Base-by-base conservation (phyloP, 2,797 vertebrate genomes). In the Notoglanidium macrostoma region DNA sequence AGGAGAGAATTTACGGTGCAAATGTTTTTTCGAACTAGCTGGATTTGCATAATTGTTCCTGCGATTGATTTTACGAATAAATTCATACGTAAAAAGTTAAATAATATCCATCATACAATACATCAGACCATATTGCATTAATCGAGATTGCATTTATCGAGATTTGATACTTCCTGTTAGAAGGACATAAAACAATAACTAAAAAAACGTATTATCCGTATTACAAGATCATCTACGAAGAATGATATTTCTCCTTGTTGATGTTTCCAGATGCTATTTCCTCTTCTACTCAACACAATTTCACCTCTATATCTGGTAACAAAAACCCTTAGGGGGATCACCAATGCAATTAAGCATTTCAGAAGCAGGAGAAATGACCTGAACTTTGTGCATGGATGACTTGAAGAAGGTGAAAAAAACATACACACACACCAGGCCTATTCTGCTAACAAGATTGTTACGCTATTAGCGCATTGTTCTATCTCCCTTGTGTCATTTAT, bases 271-370 rank as follows among this genome's bases (percentile, higher is more conserved):
- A 79, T 51, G 85, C 40, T 72, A 83, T 44, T 86, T 84, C 72
- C 65, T 85, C 79, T 23, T 86, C 68, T 44, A 72, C 72, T 49
- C 57, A 83, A 80, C 83, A 87, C 87, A 87, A 83, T 79, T 87
- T 61, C 46, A 86, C 70, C 80, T 86, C 67, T 79, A 57, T 73
- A 86, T 88, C 70, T 51, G 76, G 49, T 55, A 73, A 83, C 67
- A 55, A 44, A 77, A 59, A 32, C 44, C 65, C 46, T 61, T 26
- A 15, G 57, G 65, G 19, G 54, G 46, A 21, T 15, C n/a, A 72
- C 35, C 72, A 35, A 72, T 65, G 80, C 86, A 84, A 89, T 88
- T 85, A 89, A 2, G 32, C 29, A 17, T 44, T 65, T 76, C 67
- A 15, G 23, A 81, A 57, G 76, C 40, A 78, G 61, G 61, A 84